Conservation (phyloP, 2,797 vertebrate genomes). For the Phyllotis vaccarum region DNA sequence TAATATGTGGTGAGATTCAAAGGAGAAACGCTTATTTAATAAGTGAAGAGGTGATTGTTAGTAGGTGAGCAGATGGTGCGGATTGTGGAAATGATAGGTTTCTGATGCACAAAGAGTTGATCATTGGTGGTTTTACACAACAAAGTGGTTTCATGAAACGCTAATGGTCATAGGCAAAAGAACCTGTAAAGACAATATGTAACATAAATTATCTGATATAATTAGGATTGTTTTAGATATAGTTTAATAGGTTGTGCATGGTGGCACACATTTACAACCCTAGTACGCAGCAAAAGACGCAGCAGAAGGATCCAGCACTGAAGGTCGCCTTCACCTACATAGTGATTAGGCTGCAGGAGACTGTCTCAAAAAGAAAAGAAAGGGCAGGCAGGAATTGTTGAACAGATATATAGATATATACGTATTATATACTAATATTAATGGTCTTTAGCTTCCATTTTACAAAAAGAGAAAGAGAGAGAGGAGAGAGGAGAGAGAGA, state of each 20-base stretch:
- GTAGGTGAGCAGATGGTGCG: not conserved
- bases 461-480: not conserved
- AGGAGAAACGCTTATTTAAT: not conserved
- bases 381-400: too few relatives aligned
- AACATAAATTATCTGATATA: not conserved
- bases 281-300: not conserved
- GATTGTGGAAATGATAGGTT: not conserved
- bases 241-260: not conserved
- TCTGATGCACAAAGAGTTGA: not conserved
- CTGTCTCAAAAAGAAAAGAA: not conserved
- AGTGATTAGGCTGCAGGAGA: not conserved
- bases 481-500: too few relatives aligned
- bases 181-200: conserved; percentile 8
- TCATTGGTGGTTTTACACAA: conserved; percentile 42
- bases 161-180: not conserved
- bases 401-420: not conserved
- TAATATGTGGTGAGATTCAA: not conserved
- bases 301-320: not conserved
- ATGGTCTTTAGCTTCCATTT: not conserved
- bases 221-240: conserved; percentile 49
- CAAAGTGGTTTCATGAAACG: conserved; percentile 41
- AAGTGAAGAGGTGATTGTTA: not conserved
- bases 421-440: not conserved
- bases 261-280: too few relatives aligned
- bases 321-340: not conserved